Conservation (phyloP, 2,797 vertebrate species). For the Dromococcyx pavoninus region DNA sequence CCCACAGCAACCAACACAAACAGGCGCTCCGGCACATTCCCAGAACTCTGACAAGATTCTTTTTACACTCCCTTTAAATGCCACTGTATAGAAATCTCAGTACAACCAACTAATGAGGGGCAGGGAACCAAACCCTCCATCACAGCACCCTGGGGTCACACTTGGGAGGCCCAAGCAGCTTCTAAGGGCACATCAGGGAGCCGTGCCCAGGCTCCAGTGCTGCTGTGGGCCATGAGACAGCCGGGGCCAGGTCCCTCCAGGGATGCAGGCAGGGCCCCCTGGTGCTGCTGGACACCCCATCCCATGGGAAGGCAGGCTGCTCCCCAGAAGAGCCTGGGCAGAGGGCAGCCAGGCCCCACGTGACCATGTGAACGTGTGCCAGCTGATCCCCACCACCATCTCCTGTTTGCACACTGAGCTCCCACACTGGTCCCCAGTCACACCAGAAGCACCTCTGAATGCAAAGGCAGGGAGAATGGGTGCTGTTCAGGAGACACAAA, state of each 20-base stretch:
- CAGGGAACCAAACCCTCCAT: not conserved
- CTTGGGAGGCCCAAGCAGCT: not conserved
- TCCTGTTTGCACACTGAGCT: not conserved
- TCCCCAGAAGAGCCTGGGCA: not conserved
- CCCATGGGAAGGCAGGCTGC: not conserved
- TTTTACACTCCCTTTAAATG: not conserved
- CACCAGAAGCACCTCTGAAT: not conserved
- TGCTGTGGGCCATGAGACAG: not conserved
- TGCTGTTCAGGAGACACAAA: no score
- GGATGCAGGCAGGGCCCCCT: not conserved
- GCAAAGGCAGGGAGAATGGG: not conserved
- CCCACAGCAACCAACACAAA: not conserved
- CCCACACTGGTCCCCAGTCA: not conserved
- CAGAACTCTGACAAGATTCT: not conserved
- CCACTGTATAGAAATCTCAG: not conserved
- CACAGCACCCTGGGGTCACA: not conserved
- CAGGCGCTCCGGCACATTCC: not conserved
- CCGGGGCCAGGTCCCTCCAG: not conserved
- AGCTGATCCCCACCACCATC: not conserved
- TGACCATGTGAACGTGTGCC: not conserved
- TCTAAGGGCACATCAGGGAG: not conserved
- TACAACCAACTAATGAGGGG: not conserved
- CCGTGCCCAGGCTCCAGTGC: rapidly evolving
- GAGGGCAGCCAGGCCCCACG: not conserved
- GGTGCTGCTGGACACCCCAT: not conserved